Conservation (phyloP, 2,888 invertebrate genomes). For the Notocelia uddmanniana region DNA sequence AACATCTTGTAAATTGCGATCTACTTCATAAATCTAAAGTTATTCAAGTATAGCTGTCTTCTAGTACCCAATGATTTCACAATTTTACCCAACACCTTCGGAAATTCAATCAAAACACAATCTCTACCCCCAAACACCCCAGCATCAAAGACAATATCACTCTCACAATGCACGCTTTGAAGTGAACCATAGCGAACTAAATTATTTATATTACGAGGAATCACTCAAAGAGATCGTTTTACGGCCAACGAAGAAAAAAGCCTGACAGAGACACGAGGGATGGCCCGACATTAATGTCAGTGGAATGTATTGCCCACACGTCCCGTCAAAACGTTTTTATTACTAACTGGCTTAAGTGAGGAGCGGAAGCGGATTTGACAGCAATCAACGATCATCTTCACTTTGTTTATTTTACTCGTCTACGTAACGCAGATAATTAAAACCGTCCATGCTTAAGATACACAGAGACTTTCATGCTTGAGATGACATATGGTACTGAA, state of each 20-base stretch:
- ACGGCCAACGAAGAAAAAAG: constrained; percentile 64
- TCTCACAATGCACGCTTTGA: constrained; percentile 68
- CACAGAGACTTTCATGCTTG: too few relatives aligned
- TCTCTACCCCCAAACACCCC: constrained; percentile 46
- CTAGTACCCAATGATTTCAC: too few relatives aligned
- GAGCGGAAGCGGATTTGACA: constrained; percentile 8
- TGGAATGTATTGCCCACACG: constrained; percentile 68
- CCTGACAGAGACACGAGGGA: constrained; percentile 58
- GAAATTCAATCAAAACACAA: constrained; percentile 4
- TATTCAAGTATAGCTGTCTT: too few relatives aligned
- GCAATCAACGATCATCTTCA: neutral
- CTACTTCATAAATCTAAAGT: too few relatives aligned
- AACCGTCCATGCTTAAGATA: too few relatives aligned
- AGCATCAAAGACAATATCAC: constrained; percentile 56
- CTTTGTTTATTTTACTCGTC: neutral
- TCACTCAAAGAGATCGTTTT: constrained; percentile 75
- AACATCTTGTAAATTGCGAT: too few relatives aligned
- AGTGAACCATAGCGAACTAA: constrained; percentile 62
- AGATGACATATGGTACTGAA: too few relatives aligned
- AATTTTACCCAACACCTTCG: too few relatives aligned
- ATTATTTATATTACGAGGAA: constrained; percentile 75
- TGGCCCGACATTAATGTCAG: constrained; percentile 71
- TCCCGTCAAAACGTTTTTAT: constrained; percentile 76
- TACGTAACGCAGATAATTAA: too few relatives aligned
- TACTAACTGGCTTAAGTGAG: constrained; percentile 53